Conservation (phyloP, 2,113 vertebrate species). For the Poeciliopsis retropinna region DNA sequence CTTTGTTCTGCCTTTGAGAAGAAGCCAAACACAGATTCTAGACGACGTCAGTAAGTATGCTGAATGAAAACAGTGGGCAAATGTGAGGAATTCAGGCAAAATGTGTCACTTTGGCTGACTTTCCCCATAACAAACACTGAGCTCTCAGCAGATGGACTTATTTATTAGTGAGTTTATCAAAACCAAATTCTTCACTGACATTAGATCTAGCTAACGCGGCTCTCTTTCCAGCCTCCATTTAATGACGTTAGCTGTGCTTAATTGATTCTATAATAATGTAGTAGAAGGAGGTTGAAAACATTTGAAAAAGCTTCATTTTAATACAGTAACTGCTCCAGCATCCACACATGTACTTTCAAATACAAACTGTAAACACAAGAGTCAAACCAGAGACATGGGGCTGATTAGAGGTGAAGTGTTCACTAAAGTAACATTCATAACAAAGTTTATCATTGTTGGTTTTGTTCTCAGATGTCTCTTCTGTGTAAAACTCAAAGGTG, state of each 20-base stretch:
- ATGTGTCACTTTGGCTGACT: not conserved
- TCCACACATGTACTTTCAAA: too few species aligned
- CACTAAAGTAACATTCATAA: not conserved
- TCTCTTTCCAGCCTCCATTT: too few species aligned
- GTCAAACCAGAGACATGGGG: not conserved
- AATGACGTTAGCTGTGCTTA: not conserved
- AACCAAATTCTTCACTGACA: not conserved
- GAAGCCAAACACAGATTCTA: conserved; percentile 31
- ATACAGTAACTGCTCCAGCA: too few species aligned
- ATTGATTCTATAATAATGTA: too few species aligned
- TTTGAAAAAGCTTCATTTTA: too few species aligned
- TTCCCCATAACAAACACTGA: not conserved
- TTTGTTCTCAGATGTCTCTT: conserved; percentile 14
- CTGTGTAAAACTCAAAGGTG: conserved; percentile 36
- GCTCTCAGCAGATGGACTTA: not conserved
- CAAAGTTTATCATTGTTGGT: not conserved
- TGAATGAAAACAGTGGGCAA: not conserved
- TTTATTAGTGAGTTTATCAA: not conserved
- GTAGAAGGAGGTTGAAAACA: too few species aligned
- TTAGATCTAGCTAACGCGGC: not conserved
- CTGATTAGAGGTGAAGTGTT: not conserved
- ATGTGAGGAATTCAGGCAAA: conserved; percentile 15
- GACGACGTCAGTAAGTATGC: not conserved
- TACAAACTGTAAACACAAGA: too few species aligned
- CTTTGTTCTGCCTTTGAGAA: conserved; percentile 34